Evolutionary conservation across 2,888 invertebrate species (phyloP), one percentile per base, ranked within the genome.

Genomic region (Cephus nigrinus): DNA sequence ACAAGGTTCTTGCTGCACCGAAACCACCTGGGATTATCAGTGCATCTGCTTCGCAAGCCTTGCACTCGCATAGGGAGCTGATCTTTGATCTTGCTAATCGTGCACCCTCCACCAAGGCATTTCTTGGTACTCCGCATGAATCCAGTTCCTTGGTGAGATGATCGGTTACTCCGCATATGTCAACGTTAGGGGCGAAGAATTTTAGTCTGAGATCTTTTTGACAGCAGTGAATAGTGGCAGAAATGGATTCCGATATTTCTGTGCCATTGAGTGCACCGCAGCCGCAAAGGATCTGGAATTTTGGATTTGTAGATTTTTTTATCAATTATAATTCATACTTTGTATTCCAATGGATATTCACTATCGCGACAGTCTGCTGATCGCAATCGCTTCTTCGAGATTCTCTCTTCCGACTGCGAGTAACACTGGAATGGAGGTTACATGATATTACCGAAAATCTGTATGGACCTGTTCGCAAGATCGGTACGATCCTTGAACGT

Each of bases 21-120:
- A 93, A 93, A 55, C 94, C 94, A 75, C 94, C 94, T 33, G 94
- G 94, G 81, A 94, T 92, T n/a, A 94, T 86, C 12, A 94, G 90
- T 15, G 92, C 94, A 86, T 91, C 92, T 81, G 91, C 92, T n/a
- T 83, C 84, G 32, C 85, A 84, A 4, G 90, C 85, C 33, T 89
- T 86, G 34, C 93, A 90, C n/a, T 92, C 88, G 75, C 89, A 86
- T 15, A 93, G 84, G 83, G 90, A 84, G 80, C 87, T 80, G 86
- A 92, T 83, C 82, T 88, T 82, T 0, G 92, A 92, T 77, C 93
- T 88, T 11, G 93, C 92, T 78, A 94, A 91, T 75, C 94, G 88
- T 1, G 93, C 94, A 30, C 93, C 92, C 82, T 94, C 94, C n/a
- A 91, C 89, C 31, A 93, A 82, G 1, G 93, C 93, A 86, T 93